A percentile compares a stretch with the other conserved stretches of the same genome.
Conservation (phyloP, 2,888 invertebrate genomes). For the Epistrophe grossulariae region DNA sequence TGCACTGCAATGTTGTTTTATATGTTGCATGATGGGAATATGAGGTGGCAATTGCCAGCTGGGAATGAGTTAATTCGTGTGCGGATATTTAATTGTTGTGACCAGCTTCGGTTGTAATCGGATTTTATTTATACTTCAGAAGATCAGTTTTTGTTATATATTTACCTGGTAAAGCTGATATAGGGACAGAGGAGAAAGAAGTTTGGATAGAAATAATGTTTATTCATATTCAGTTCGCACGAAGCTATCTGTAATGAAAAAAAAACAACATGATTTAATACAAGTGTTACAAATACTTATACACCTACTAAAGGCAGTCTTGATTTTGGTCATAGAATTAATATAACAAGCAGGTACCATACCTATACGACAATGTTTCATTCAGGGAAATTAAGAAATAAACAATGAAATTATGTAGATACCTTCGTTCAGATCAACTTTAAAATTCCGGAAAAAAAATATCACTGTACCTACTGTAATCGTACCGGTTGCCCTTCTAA, state of each 20-base stretch:
- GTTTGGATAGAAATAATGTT: not conserved
- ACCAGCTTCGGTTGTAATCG: conserved; percentile 42
- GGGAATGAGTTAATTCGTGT: conserved; percentile 58
- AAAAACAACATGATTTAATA: not conserved
- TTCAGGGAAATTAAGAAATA: not conserved
- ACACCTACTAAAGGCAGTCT: not conserved
- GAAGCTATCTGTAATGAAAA: not conserved
- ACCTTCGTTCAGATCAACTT: too few relatives aligned
- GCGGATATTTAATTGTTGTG: conserved; percentile 49
- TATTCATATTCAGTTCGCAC: conserved; percentile 34
- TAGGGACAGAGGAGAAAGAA: too few relatives aligned
- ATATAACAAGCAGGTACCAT: not conserved
- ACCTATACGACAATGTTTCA: not conserved
- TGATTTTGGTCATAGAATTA: conserved; percentile 2
- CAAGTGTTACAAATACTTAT: conserved; percentile 7
- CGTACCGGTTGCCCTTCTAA: too few relatives aligned
- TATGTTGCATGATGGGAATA: conserved; percentile 52
- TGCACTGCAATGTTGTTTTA: conserved; percentile 1
- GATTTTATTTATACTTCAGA: not conserved
- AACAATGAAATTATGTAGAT: too few relatives aligned
- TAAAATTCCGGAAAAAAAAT: too few relatives aligned
- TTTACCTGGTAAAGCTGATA: not conserved
- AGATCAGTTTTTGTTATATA: conserved; percentile 17
- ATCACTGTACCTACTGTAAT: too few relatives aligned
- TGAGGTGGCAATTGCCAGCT: conserved; percentile 52